Percentiles rank a stretch among this genome's conserved stretches.
Conservation (phyloP, 2,113 vertebrate genomes). For the Anser cygnoides region DNA sequence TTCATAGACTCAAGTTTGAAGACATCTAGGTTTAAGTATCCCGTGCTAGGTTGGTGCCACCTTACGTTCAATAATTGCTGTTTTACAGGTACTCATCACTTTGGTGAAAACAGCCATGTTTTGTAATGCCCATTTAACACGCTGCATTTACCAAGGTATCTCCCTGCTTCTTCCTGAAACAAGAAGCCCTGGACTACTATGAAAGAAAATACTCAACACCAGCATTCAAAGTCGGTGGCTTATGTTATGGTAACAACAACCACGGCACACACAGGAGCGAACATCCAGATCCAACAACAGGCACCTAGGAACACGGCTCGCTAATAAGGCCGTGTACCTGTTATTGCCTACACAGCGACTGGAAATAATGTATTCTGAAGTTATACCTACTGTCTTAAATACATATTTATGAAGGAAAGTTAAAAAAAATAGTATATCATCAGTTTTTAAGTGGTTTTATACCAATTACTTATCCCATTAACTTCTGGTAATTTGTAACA, state of each 20-base stretch:
- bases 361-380: neutral
- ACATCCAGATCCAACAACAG: neutral
- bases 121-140: neutral
- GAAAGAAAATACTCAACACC: neutral
- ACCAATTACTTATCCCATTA: conserved; percentile 64
- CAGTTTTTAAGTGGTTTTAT: conserved; percentile 32
- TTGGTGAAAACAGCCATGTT: rapidly evolving
- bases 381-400: neutral
- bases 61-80: neutral
- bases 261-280: neutral
- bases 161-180: neutral
- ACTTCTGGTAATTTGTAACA: conserved; percentile 60
- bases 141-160: neutral
- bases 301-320: too few relatives aligned
- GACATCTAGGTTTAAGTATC: neutral
- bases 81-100: neutral
- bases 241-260: neutral
- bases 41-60: neutral
- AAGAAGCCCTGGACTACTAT: neutral
- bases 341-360: neutral
- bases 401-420: conserved; percentile 48
- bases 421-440: conserved; percentile 49
- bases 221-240: neutral
- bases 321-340: rapidly evolving
- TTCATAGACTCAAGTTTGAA: neutral